These are phyloP conservation scores for Apamea epomidion DNA, from an alignment of 2,888 invertebrate genomes.

Conservation along the genomic window DNA sequence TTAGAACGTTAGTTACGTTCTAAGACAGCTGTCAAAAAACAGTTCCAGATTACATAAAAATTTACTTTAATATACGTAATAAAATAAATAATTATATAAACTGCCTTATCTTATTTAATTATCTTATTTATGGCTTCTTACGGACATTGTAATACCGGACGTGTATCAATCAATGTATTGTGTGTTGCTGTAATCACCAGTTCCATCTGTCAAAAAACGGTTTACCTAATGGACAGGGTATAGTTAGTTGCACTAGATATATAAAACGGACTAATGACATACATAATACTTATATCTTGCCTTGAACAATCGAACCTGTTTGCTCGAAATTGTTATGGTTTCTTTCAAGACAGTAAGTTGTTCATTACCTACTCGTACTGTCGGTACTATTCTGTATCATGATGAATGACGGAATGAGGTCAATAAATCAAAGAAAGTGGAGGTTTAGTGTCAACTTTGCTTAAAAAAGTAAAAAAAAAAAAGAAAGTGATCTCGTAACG, in stretches of 20 bases:
- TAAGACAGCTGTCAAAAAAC: too few relatives aligned
- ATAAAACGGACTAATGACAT: not conserved
- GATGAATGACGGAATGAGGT: slow-evolving; percentile 15
- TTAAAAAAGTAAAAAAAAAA: not conserved
- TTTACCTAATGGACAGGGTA: too few relatives aligned
- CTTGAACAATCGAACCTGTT: slow-evolving; percentile 24
- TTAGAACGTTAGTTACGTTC: too few relatives aligned
- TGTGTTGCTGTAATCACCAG: too few relatives aligned
- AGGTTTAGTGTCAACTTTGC: not conserved
- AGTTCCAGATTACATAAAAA: too few relatives aligned
- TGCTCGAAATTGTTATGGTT: slow-evolving; percentile 40
- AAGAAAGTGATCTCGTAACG: slow-evolving; percentile 5
- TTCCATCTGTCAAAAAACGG: too few relatives aligned
- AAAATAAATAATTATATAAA: too few relatives aligned
- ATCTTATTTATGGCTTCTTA: too few relatives aligned
- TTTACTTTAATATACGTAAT: too few relatives aligned
- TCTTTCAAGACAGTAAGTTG: not conserved
- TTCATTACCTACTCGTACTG: not conserved
- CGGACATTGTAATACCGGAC: too few relatives aligned
- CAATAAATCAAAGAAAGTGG: slow-evolving; percentile 10
- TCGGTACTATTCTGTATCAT: not conserved
- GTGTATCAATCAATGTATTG: too few relatives aligned
- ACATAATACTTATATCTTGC: not conserved
- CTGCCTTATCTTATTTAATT: too few relatives aligned
- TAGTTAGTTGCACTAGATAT: not conserved